Percentiles rank a stretch among this genome's conserved stretches.
Evolutionary conservation across 2,113 vertebrate species (phyloP).

Genomic region (Pluvianellus socialis): DNA sequence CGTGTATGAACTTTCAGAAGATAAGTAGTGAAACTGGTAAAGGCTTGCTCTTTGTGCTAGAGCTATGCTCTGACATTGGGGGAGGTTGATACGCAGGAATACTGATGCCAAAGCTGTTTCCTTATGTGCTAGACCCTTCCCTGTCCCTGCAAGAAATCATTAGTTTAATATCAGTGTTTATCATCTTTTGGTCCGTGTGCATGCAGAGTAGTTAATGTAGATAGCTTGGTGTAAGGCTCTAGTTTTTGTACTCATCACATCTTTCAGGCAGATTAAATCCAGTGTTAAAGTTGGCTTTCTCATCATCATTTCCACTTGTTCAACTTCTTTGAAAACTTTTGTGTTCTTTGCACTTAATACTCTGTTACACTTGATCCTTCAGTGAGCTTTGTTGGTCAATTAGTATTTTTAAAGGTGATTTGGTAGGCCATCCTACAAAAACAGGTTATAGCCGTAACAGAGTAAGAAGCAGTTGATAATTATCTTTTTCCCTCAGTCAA

Average conservation of each 20-base stretch:
- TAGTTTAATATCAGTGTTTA: not conserved
- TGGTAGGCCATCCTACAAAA: not conserved
- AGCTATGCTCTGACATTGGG: not conserved
- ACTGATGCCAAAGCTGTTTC: not conserved
- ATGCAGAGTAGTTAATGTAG: not conserved
- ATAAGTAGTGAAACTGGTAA: not conserved
- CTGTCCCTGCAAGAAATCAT: not conserved
- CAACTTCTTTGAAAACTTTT: not conserved
- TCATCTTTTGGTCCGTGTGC: rapidly evolving
- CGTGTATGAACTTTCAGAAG: not conserved
- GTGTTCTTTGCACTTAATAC: not conserved
- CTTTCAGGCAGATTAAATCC: not conserved
- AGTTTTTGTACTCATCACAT: not conserved
- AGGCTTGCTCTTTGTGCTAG: not conserved
- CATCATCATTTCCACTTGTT: not conserved
- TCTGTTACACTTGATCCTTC: not conserved
- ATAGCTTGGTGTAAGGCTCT: not conserved
- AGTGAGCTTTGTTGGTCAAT: not conserved
- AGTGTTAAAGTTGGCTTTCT: not conserved
- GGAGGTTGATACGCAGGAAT: not conserved
- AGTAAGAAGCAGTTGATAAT: not conserved
- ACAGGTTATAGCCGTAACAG: not conserved
- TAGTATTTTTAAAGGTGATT: not conserved
- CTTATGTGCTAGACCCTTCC: not conserved
- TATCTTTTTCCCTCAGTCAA: not conserved